Conservation (phyloP, 2,797 vertebrate species). For the Hozukius guyotensis region DNA sequence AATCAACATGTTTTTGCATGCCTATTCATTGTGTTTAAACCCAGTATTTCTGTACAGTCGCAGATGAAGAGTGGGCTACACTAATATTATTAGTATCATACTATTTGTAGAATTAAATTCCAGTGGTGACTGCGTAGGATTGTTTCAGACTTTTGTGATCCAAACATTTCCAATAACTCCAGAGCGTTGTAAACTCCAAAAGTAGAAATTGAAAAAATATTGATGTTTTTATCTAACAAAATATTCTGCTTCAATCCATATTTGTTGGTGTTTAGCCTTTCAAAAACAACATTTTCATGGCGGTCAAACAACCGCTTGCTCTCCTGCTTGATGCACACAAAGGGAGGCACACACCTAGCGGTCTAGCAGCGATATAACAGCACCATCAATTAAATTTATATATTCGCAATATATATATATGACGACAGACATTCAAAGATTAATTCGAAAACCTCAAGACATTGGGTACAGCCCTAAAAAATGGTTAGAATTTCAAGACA, state of each 20-base stretch:
- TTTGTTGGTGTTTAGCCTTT: not conserved
- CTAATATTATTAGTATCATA: not conserved
- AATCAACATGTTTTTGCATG: no score
- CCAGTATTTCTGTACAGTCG: not conserved
- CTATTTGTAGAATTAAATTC: not conserved
- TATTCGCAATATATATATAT: no score
- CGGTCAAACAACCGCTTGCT: not conserved
- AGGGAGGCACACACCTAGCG: not conserved
- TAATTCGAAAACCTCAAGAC: not conserved
- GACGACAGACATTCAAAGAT: no score
- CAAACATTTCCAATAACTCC: no score
- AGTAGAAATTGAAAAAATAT: no score
- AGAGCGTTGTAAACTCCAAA: no score
- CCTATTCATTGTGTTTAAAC: not conserved
- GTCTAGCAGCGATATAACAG: not conserved
- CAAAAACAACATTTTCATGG: no score
- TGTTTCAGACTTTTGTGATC: not conserved
- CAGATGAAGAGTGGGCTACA: not conserved
- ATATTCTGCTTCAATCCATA: not conserved
- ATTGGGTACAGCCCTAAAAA: not conserved
- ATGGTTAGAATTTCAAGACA: not conserved
- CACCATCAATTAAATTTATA: not conserved
- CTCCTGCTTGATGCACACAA: not conserved
- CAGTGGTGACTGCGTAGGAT: not conserved
- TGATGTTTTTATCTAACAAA: not conserved